Base-by-base conservation (phyloP, 2,113 vertebrate species). In the Cephalopterus ornatus region DNA sequence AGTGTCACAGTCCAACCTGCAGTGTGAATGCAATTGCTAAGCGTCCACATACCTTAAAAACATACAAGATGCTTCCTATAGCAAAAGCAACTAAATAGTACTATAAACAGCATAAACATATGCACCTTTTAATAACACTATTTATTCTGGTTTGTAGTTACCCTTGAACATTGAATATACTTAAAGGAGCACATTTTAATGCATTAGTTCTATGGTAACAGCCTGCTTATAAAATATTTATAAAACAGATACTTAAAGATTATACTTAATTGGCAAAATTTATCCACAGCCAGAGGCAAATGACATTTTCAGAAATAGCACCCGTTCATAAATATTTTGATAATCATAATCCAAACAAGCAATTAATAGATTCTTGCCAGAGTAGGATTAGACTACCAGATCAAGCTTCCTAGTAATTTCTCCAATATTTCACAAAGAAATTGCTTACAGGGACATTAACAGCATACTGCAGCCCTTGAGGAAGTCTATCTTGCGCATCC, bases 391-490 rank as follows among this genome's bases (percentile, higher is more conserved):
- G 61, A 88, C 86, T 96, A 91, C 88, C 73, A 88, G 90, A 85
- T 92, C 87, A 86, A 90, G 56, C 39, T 92, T 86, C 93, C 95
- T 91, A 96, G 78, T 50, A 92, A 87, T 58, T 62, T 91, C 81
- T 95, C 70, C 90, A 96, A 90, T 94, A 95, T 78, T 87, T 87
- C 93, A 80, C 85, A 81, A 96, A 97, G 77, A 89, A 97, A 96
- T 94, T 98, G 99, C 99, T 99, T 98, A 99, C 99, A 96, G 99
- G 99, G 96, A 99, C 98, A 97, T 98, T 99, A 95, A 99, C 98
- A 96, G 99, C 98, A 97, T 98, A 99, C 78, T 98, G 98, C 84
- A 99, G 98, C 97, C 99, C 99, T 98, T 99, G 98, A 94, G 99
- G 98, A 97, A 99, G 98, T 96, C 99, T 98, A 84, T 99, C 98